Conservation (phyloP, 1,140 invertebrate species). For the Lamellibrachia luymesi region DNA sequence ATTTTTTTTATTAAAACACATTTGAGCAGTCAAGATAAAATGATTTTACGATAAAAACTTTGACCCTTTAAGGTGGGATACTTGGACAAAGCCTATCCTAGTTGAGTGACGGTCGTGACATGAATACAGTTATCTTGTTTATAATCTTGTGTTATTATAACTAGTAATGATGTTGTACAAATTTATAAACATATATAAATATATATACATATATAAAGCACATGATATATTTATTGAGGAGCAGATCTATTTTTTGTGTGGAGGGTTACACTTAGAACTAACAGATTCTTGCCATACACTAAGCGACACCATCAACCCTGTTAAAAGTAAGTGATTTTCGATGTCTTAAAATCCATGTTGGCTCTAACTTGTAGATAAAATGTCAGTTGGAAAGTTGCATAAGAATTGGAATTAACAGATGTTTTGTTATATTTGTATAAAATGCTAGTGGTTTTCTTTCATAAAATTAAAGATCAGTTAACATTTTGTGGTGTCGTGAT, state of each 20-base stretch:
- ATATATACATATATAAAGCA: not conserved
- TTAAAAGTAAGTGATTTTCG: not conserved
- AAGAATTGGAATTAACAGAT: not conserved
- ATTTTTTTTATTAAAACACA: too few species aligned
- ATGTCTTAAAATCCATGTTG: not conserved
- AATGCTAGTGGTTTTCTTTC: not conserved
- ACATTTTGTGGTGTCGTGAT: not conserved
- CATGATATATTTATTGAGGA: conserved; percentile 5
- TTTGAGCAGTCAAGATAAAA: too few species aligned
- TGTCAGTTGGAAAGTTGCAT: not conserved
- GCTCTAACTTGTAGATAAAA: not conserved
- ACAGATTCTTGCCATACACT: not conserved
- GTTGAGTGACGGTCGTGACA: not conserved
- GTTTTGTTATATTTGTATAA: not conserved
- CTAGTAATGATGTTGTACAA: not conserved
- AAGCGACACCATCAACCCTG: not conserved
- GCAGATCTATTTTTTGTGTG: not conserved
- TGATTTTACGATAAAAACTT: too few species aligned
- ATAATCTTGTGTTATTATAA: not conserved
- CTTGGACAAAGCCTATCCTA: not conserved
- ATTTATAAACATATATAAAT: conserved; percentile 1
- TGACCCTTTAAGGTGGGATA: not conserved
- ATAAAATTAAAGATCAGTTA: not conserved
- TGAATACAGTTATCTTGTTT: not conserved
- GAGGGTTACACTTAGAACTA: not conserved